phyloP scores from a whole-genome alignment of 1,140 invertebrate species.

The Lepidotrigona ventralis region DNA sequence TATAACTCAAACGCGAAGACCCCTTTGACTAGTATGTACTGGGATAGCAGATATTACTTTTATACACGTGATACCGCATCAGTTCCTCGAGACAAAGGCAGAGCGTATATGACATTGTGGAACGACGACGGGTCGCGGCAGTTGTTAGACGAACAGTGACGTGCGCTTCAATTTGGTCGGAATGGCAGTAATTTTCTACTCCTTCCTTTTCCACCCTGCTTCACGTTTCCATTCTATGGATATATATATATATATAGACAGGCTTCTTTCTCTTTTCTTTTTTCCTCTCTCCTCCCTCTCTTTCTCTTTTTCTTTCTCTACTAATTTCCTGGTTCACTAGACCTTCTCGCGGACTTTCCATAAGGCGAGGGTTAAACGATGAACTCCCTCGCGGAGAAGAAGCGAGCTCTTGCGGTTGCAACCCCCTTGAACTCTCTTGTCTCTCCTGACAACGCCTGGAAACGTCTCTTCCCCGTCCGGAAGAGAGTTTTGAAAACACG shows the following conservation, averaged over 20 bases:
- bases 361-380: slow-evolving; percentile 31
- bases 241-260: too few relatives aligned
- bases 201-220: slow-evolving; percentile 1
- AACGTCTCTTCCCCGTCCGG: not conserved
- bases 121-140: slow-evolving; percentile 9
- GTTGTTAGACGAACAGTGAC: slow-evolving; percentile 30
- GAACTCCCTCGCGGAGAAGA: not conserved
- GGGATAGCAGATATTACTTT: slow-evolving; percentile 64
- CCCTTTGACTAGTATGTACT: slow-evolving; percentile 56
- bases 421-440: not conserved
- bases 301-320: not conserved
- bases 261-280: not conserved
- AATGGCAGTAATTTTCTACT: slow-evolving; percentile 54
- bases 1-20: slow-evolving; percentile 61
- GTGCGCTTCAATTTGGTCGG: slow-evolving; percentile 51
- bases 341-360: slow-evolving; percentile 1
- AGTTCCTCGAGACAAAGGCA: slow-evolving; percentile 60
- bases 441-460: too few relatives aligned
- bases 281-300: not conserved
- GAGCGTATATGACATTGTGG: slow-evolving; percentile 31
- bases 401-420: not conserved
- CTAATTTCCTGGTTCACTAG: slow-evolving; percentile 33
- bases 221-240: too few relatives aligned
- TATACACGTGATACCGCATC: slow-evolving; percentile 61
- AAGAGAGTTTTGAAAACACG: too few relatives aligned